Evolutionary conservation across 1,140 invertebrate genomes (phyloP), one percentile per base, ranked within the genome.

Genomic region (Drosophila asahinai): DNA sequence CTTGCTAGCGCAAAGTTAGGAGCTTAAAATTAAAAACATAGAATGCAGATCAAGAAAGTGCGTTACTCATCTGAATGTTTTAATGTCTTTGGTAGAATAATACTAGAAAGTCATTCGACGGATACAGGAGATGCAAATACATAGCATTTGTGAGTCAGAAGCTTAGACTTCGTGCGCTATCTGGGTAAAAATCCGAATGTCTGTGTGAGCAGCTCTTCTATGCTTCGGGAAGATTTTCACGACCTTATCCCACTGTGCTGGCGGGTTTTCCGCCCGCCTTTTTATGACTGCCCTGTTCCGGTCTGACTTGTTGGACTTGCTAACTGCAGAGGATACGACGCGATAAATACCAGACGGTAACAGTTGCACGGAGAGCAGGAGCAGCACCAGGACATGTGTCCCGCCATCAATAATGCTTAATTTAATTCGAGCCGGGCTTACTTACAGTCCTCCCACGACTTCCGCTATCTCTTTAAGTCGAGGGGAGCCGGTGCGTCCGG

Each of bases 401-500:
- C 55, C 43, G 40, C 76, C 86, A 90, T 90, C 86, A 91, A 90
- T 90, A 91, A 91, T 54, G 82, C 86, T 90, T 90, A 80, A 90
- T 91, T 90, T 82, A 86, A 90, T 90, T 86, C 89, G 71, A 80
- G 61, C 47, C 59, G 43, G 43, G 60, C 68, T 51, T 42, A 58
- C 42, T 55, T 64, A 40, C 49, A 17, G 49, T 19, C 17, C 36
- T 66, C 33, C 55, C 43, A 33, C 45, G 63, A 51, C 65, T 67
- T 48, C 47, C 57, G 77, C 58, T 83, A 81, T 83, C 84, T 83
- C 84, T 80, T 80, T 67, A 70, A 78, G 86, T 70, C 51, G 12
- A 55, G 38, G 49, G 48, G 43, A 66, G 38, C 25, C 40, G 43
- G 47, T 58, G 36, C 38, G 49, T 38, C 49, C 60, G 49, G 67